Base-by-base conservation (phyloP, 2,113 vertebrate genomes). In the Aleadryas rufinucha region DNA sequence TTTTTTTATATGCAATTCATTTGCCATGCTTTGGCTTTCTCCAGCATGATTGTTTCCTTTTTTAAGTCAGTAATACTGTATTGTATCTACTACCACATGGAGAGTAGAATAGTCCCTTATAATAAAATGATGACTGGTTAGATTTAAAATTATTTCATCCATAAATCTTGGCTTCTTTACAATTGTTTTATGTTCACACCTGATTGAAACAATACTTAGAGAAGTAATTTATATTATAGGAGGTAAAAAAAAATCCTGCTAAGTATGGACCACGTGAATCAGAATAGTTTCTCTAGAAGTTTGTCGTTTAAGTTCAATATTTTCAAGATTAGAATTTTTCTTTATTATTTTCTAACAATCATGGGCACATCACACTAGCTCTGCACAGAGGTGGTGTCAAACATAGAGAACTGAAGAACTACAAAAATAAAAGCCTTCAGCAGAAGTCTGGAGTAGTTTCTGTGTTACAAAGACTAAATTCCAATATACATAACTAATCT, bases 241-340 rank as follows among this genome's bases (percentile, higher is more conserved):
- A 50, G 22, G 5, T 27, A 39, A 13, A 13, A 12, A 33, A 33
- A 16, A 8, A 1, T 4, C 1, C 7, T 35, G 35, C 3, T 30
- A 81, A 50, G 7, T 45, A 9, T 28, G 10, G 24, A 61, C 11
- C 20, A 7, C 2, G 5, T 82, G 45, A 74, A 39, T 68, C 15
- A 37, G 24, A 70, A 45, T 17, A 39, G 14, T 79, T 93, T 68
- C 35, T 68, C 56, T 35, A 18, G 15, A 79, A 78, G 45, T 50
- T 56, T 50, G 20, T 91, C 7, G 7, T 84, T 84, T 12, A 44
- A 63, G 24, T 63, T 92, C 19, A 37, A 0, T 79, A 17, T 82
- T 93, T 89, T 65, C 37, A 69, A 65, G 27, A 39, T 0, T 0
- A 22, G 9, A 19, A 9, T 26, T 94, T 83, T 95, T 71, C 52